Evolutionary conservation across 64 coral and sea anemone species (phyloP).

Genomic region (Montipora foliosa): DNA sequence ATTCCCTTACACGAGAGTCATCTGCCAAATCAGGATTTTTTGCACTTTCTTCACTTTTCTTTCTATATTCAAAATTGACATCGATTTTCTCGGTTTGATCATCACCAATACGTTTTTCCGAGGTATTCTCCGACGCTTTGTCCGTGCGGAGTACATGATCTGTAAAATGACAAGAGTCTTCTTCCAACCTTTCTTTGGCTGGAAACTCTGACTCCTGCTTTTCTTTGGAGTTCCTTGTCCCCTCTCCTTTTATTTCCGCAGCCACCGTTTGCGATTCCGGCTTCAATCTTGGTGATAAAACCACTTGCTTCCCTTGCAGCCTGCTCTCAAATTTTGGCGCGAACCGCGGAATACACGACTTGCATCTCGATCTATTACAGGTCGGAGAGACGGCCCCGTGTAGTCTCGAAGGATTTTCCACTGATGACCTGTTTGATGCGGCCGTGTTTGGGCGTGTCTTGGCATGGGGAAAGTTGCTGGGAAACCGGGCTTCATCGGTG

Average conservation of each 20-base stretch:
- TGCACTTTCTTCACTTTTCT: background rate
- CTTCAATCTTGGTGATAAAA: background rate
- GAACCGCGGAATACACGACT: constrained; percentile 28
- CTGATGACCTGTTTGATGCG: too few species aligned
- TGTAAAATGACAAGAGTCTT: background rate
- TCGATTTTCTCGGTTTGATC: background rate
- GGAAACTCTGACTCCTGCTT: background rate
- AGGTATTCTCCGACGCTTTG: background rate
- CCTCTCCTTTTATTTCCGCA: background rate
- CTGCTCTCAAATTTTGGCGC: background rate
- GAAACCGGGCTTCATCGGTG: background rate
- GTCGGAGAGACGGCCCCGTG: background rate
- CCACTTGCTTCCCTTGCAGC: background rate
- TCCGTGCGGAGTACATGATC: background rate
- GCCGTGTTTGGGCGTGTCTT: constrained; percentile 32
- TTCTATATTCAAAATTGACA: too few species aligned
- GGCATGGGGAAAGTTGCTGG: background rate
- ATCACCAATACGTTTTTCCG: background rate
- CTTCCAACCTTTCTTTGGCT: background rate
- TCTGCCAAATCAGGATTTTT: background rate
- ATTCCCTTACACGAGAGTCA: background rate
- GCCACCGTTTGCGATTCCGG: background rate
- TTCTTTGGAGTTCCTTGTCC: background rate
- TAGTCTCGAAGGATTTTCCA: background rate
- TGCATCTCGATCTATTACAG: constrained; percentile 19